These are phyloP conservation scores for Pollenia angustigena DNA, from an alignment of 2,888 invertebrate species.

Conservation along the genomic window DNA sequence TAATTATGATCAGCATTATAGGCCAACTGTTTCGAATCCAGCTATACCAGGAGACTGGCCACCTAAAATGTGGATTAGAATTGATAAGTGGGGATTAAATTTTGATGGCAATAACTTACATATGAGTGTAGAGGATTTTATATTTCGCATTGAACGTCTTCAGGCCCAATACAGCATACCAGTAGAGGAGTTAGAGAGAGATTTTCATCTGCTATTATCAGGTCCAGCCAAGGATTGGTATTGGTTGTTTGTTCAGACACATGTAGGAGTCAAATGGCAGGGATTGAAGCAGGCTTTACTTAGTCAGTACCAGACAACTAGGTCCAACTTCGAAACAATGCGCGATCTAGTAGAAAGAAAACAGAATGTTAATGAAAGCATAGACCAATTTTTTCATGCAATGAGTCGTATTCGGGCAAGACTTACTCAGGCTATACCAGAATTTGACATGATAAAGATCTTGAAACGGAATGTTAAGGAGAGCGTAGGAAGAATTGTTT, in stretches of 20 bases:
- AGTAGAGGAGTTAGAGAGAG: conserved; percentile 9
- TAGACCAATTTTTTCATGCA: conserved; percentile 34
- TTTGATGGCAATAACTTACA: conserved; percentile 42
- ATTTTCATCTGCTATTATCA: conserved; percentile 37
- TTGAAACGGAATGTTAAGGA: conserved; percentile 29
- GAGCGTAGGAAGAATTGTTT: conserved; percentile 18
- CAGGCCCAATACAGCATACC: conserved; percentile 34
- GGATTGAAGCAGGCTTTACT: conserved; percentile 25
- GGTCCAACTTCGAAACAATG: conserved; percentile 53
- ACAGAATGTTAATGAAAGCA: conserved; percentile 29
- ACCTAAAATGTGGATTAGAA: conserved; percentile 17
- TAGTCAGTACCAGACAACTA: conserved; percentile 20
- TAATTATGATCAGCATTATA: background rate
- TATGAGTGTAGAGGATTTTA: conserved; percentile 47
- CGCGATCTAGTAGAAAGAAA: conserved; percentile 41
- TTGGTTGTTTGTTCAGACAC: conserved; percentile 38
- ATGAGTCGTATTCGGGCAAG: background rate
- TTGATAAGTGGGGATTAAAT: conserved; percentile 46
- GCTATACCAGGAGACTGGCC: background rate
- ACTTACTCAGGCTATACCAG: background rate
- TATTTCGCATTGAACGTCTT: conserved; percentile 41
- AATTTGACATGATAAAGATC: conserved; percentile 34
- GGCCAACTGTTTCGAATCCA: background rate
- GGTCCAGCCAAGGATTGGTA: conserved; percentile 57
- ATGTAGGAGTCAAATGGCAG: conserved; percentile 26